phyloP scores from a whole-genome alignment of 2,888 invertebrate genomes.

The Drosophila nr. fundita region DNA sequence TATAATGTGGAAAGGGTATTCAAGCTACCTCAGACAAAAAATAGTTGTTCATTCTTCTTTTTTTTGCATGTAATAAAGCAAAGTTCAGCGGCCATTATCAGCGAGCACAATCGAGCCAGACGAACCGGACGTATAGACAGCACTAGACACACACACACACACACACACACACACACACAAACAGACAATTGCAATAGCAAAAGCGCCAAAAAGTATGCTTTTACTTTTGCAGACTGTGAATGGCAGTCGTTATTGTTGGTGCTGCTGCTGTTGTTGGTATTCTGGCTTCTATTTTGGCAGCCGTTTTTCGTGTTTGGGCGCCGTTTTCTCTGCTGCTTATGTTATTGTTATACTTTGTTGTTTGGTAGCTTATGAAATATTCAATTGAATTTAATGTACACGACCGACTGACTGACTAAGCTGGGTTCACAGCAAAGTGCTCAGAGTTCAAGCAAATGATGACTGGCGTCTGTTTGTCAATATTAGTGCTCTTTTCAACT shows the following conservation, averaged over 20 bases:
- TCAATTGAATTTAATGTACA: constrained; percentile 76
- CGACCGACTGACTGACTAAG: constrained; percentile 70
- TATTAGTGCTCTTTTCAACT: constrained; percentile 21
- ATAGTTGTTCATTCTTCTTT: not conserved
- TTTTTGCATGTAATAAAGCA: constrained; percentile 66
- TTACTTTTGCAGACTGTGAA: constrained; percentile 56
- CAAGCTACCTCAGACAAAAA: not conserved
- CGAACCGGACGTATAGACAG: constrained; percentile 55
- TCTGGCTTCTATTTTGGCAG: constrained; percentile 54
- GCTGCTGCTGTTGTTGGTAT: constrained; percentile 16
- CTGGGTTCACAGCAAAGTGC: constrained; percentile 59
- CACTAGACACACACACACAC: constrained; percentile 31
- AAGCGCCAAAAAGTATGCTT: constrained; percentile 65
- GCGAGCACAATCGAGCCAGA: constrained; percentile 62
- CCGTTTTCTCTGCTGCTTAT: constrained; percentile 36
- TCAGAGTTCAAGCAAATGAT: constrained; percentile 52
- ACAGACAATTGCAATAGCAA: constrained; percentile 36
- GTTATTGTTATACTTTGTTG: constrained; percentile 54
- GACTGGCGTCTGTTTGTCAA: constrained; percentile 31
- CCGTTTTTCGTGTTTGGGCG: constrained; percentile 54
- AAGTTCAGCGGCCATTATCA: constrained; percentile 74
- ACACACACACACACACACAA: constrained; percentile 17
- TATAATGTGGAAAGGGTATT: constrained; percentile 13
- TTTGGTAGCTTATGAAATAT: constrained; percentile 75
- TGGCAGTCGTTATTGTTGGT: constrained; percentile 20